A percentile compares a stretch with the other conserved stretches of the same genome.
These are phyloP conservation scores for Conchocele bisecta DNA, from an alignment of 2,888 invertebrate genomes.

Conservation along the genomic window DNA sequence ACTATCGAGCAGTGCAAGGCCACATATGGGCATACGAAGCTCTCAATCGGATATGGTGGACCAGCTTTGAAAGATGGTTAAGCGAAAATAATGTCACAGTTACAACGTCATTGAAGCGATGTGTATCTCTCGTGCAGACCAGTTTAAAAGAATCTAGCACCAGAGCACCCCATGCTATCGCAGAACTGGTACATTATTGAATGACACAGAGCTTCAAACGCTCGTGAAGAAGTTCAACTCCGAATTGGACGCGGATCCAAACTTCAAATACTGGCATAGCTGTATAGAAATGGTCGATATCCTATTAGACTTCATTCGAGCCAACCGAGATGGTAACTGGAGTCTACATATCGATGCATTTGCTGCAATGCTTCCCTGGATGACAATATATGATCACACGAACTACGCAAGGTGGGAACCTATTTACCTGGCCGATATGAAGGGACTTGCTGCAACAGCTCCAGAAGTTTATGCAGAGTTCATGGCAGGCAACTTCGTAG, in stretches of 20 bases:
- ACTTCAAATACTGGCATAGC: no score
- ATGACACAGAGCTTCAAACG: no score
- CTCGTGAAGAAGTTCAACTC: no score
- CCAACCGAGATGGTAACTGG: conserved; percentile 45
- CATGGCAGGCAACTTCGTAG: conserved; percentile 33
- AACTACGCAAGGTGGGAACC: conserved; percentile 53
- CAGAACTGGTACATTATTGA: no score
- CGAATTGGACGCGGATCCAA: no score
- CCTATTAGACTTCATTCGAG: conserved; percentile 34
- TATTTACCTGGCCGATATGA: conserved; percentile 48
- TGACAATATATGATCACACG: conserved; percentile 39
- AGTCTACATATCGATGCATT: conserved; percentile 37
- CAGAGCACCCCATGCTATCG: no score
- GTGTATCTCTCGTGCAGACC: no score
- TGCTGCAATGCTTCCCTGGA: conserved; percentile 41
- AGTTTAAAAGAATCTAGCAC: no score
- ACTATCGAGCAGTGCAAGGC: conserved; percentile 18
- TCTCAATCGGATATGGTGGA: conserved; percentile 2
- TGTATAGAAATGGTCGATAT: no score
- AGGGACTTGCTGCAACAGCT: conserved; percentile 5
- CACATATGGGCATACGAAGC: conserved; percentile 15
- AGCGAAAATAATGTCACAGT: no score
- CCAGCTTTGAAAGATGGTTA: no score
- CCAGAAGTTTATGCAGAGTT: conserved; percentile 41
- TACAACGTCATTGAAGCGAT: no score